Base-by-base conservation (phyloP, 2,113 vertebrate genomes). In the Pogonocichla stellata region DNA sequence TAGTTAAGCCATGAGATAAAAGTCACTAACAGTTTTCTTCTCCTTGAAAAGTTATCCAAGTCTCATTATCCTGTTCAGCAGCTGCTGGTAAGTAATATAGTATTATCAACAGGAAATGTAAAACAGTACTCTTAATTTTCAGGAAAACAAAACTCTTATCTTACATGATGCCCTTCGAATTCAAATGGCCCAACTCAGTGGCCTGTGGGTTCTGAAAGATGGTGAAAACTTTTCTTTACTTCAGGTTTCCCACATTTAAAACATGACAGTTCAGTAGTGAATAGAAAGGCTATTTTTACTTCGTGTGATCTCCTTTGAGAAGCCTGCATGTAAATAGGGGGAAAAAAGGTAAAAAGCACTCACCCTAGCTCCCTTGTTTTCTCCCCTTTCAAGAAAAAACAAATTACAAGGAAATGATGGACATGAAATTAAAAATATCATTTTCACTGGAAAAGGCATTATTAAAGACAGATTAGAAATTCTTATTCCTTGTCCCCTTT, bases 311-410 rank as follows among this genome's bases (percentile, higher is more conserved):
- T 79, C 8, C 22, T 72, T 79, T 57, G 26, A 29, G n/a, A 14
- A 83, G 20, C 13, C 25, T 66, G 18, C 8, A 25, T 13, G 4
- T 34, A 82, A 67, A 67, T 6, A 40, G 26, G 42, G 24, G 1
- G 6, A 22, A 40, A 36, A 40, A 65, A 53, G 10, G 19, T 19
- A 36, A 71, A 69, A 74, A 28, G 1, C 6, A 16, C 3, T 9
- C 8, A 67, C 1, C 4, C 8, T 0, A 0, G 1, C 2, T 5
- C 7, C 15, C 8, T 64, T 80, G 8, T 66, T 12, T 5, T 36
- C 8, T 23, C 15, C 7, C 3, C 9, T 29, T 57, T 42, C 19
- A 20, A 18, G 8, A 24, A 34, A 66, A 72, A 70, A 51, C 9
- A 51, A 47, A 31, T 28, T 54, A 4, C 19, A 54, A 72, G 28